A percentile compares a stretch with the other conserved stretches of the same genome.
phyloP scores from a whole-genome alignment of 1,140 invertebrate genomes.

The Orussus abietinus region DNA sequence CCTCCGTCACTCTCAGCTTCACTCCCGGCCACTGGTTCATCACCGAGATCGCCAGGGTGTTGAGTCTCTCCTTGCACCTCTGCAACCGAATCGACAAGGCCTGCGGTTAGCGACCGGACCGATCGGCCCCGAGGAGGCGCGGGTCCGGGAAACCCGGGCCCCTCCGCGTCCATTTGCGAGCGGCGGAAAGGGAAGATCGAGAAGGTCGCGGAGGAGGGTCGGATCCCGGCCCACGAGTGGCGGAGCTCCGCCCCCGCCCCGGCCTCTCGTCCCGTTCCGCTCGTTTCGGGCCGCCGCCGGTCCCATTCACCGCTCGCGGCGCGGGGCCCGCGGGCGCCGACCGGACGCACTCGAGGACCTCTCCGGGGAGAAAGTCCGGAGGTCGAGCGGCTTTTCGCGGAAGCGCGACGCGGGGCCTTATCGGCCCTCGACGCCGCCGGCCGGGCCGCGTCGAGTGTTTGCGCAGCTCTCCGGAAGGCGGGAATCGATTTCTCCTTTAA shows the following conservation, averaged over 20 bases:
- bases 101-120: too few species aligned
- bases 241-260: constrained; percentile 41
- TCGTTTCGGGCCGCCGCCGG: constrained; percentile 37
- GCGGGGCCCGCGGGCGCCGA: constrained; percentile 31
- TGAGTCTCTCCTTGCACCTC: constrained; percentile 93
- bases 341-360: too few species aligned
- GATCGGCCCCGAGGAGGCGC: too few species aligned
- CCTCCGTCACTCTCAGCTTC: constrained; percentile 86
- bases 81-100: too few species aligned
- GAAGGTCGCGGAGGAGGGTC: constrained; percentile 46
- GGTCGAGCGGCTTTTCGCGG: too few species aligned
- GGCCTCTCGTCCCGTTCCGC: constrained; percentile 25
- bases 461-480: constrained; percentile 48
- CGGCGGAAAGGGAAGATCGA: constrained; percentile 48
- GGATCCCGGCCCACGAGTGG: constrained; percentile 38
- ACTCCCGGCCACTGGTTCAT: constrained; percentile 98
- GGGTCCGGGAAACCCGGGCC: constrained; percentile 38
- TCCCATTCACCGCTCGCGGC: constrained; percentile 30
- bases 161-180: constrained; percentile 20
- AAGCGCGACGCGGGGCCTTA: too few species aligned
- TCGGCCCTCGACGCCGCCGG: too few species aligned
- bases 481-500: constrained; percentile 15
- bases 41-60: constrained; percentile 90
- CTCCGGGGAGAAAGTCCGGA: too few species aligned
- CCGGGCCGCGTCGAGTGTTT: constrained; percentile 46